These are phyloP conservation scores for Meteorus sp. DNA, from an alignment of 1,140 invertebrate species.

Conservation along the genomic window DNA sequence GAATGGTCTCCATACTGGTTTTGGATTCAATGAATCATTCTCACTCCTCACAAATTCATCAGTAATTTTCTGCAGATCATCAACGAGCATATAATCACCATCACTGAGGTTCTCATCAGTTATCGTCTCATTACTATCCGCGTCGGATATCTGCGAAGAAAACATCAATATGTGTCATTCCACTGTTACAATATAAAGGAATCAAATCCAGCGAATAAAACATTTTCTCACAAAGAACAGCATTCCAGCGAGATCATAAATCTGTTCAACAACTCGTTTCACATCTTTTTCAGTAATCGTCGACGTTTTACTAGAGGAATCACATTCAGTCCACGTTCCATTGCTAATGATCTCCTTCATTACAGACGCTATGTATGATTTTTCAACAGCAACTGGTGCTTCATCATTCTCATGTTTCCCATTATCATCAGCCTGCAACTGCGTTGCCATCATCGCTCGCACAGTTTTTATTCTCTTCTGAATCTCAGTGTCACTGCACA, in stretches of 20 bases:
- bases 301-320: slow-evolving; percentile 43
- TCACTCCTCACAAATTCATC: slow-evolving; percentile 58
- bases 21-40: slow-evolving; percentile 54
- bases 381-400: slow-evolving; percentile 37
- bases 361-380: slow-evolving; percentile 55
- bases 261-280: slow-evolving; percentile 51
- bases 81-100: slow-evolving; percentile 62
- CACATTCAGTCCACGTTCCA: slow-evolving; percentile 40
- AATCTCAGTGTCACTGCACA: slow-evolving; percentile 44
- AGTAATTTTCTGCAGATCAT: slow-evolving; percentile 66
- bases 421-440: slow-evolving; percentile 26
- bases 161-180: too few species aligned
- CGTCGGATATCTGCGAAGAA: slow-evolving; percentile 57
- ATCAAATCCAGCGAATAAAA: neutral
- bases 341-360: slow-evolving; percentile 57
- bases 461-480: slow-evolving; percentile 39
- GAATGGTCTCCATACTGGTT: slow-evolving; percentile 66
- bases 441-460: slow-evolving; percentile 29
- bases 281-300: slow-evolving; percentile 50
- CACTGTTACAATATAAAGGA: slow-evolving; percentile 31
- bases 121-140: slow-evolving; percentile 58
- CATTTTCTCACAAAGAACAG: slow-evolving; percentile 58
- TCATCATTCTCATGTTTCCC: slow-evolving; percentile 43
- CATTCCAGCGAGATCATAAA: slow-evolving; percentile 57
- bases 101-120: slow-evolving; percentile 58